Conservation (phyloP, 2,113 vertebrate species). For the Lamprotornis superbus region DNA sequence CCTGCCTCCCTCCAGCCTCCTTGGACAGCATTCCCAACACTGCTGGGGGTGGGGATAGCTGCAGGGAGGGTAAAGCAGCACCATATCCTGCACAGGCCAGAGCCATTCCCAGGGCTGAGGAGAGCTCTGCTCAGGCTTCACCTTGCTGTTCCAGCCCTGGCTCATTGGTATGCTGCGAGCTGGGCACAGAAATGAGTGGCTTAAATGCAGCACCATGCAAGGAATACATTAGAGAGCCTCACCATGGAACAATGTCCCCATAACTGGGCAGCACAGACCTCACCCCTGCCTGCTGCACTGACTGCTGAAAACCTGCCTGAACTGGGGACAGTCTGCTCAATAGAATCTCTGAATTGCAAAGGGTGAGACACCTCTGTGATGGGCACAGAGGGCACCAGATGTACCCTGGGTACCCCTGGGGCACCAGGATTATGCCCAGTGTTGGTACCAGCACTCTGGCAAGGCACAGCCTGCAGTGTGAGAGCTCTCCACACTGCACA, state of each 20-base stretch:
- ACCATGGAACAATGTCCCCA: not conserved
- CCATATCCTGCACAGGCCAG: not conserved
- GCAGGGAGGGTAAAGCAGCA: not conserved
- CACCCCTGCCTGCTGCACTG: not conserved
- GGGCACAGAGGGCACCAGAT: not conserved
- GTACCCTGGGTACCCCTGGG: not conserved
- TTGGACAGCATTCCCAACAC: not conserved
- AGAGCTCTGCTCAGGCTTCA: not conserved
- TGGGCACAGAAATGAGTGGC: constrained; percentile 28
- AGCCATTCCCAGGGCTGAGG: not conserved
- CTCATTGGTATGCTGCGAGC: constrained; percentile 20
- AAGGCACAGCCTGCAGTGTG: not conserved
- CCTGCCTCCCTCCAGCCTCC: not conserved
- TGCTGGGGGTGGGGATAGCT: not conserved
- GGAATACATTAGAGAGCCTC: constrained; percentile 19
- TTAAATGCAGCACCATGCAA: not conserved
- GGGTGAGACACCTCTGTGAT: not conserved
- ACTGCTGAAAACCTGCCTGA: not conserved
- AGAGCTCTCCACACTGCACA: not conserved
- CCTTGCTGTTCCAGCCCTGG: constrained; percentile 20
- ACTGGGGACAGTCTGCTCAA: not conserved
- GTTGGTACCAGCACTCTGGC: not conserved
- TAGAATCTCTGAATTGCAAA: too few species aligned
- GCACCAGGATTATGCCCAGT: not conserved
- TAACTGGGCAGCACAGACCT: not conserved